Percentiles rank a stretch among this genome's conserved stretches.
phyloP scores from a whole-genome alignment of 2,888 invertebrate species.

The Rhamphomyia laevipes region DNA sequence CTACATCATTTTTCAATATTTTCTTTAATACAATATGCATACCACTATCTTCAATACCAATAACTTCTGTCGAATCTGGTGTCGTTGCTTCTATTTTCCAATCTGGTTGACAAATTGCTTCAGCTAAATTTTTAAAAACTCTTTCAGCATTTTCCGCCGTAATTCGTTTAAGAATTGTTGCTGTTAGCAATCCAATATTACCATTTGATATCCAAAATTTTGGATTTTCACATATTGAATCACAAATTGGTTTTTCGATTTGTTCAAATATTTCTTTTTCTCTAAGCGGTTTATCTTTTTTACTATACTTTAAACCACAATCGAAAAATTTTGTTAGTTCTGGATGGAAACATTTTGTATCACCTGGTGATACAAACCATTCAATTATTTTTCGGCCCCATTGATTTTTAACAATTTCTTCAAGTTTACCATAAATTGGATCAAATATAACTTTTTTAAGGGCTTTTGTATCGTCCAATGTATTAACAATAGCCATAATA shows the following conservation, averaged over 20 bases:
- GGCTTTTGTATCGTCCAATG: constrained; percentile 85
- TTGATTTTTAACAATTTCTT: constrained; percentile 60
- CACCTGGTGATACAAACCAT: constrained; percentile 76
- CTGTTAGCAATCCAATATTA: constrained; percentile 54
- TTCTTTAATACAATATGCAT: constrained; percentile 68
- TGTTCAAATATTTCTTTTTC: constrained; percentile 56
- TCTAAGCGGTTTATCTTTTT: constrained; percentile 56
- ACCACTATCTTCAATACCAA: constrained; percentile 61
- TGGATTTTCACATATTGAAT: constrained; percentile 46
- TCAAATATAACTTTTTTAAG: constrained; percentile 69
- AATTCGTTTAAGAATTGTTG: constrained; percentile 40
- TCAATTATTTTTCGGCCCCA: constrained; percentile 77
- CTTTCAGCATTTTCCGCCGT: constrained; percentile 17
- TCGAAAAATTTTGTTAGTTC: constrained; percentile 60
- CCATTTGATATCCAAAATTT: constrained; percentile 57
- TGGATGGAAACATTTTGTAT: constrained; percentile 73
- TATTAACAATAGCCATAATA: constrained; percentile 72
- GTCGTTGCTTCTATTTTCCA: constrained; percentile 17
- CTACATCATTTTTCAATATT: constrained; percentile 52
- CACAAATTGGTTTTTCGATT: constrained; percentile 47
- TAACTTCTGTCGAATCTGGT: constrained; percentile 29
- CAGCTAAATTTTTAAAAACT: neutral
- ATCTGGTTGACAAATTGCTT: constrained; percentile 11
- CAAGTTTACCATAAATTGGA: constrained; percentile 53
- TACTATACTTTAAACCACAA: constrained; percentile 60